Percentiles rank a stretch among this genome's conserved stretches.
phyloP scores from a whole-genome alignment of 1,140 invertebrate genomes.

The Drosophila parabipectinata region DNA sequence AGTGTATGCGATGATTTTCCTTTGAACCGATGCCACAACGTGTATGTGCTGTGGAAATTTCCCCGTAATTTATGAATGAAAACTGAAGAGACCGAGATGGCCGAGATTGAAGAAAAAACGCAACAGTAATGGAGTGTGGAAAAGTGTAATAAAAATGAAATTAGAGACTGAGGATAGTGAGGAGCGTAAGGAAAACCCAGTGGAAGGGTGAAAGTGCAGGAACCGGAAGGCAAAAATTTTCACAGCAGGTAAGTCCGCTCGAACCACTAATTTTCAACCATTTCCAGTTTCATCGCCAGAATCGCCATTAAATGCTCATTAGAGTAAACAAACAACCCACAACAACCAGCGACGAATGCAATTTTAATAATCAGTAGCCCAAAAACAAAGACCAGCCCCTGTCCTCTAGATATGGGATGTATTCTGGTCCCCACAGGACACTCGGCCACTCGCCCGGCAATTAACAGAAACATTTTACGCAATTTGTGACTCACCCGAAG shows the following conservation, averaged over 20 bases:
- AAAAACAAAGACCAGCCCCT: slow-evolving; percentile 13
- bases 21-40: not conserved
- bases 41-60: slow-evolving; percentile 33
- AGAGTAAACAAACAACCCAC: slow-evolving; percentile 67
- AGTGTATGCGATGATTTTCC: not conserved
- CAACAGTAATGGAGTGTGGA: slow-evolving; percentile 17
- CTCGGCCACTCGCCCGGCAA: slow-evolving; percentile 17
- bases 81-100: slow-evolving; percentile 19
- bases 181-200: not conserved
- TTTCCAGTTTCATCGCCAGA: slow-evolving; percentile 38
- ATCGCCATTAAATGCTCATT: slow-evolving; percentile 76
- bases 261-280: not conserved
- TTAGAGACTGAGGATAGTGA: slow-evolving; percentile 14
- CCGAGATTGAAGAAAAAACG: slow-evolving; percentile 8
- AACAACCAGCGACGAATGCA: slow-evolving; percentile 37
- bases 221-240: slow-evolving; percentile 61
- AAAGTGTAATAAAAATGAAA: slow-evolving; percentile 50
- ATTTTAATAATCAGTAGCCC: slow-evolving; percentile 49
- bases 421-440: slow-evolving; percentile 1
- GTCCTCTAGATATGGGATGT: not conserved
- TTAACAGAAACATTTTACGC: slow-evolving; percentile 42
- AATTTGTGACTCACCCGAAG: slow-evolving; percentile 39
- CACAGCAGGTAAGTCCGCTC: slow-evolving; percentile 48
- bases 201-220: slow-evolving; percentile 42
- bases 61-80: slow-evolving; percentile 77